Percentiles rank a stretch among this genome's conserved stretches.
Conservation (phyloP, 2,888 invertebrate genomes). For the Linyphia triangularis region DNA sequence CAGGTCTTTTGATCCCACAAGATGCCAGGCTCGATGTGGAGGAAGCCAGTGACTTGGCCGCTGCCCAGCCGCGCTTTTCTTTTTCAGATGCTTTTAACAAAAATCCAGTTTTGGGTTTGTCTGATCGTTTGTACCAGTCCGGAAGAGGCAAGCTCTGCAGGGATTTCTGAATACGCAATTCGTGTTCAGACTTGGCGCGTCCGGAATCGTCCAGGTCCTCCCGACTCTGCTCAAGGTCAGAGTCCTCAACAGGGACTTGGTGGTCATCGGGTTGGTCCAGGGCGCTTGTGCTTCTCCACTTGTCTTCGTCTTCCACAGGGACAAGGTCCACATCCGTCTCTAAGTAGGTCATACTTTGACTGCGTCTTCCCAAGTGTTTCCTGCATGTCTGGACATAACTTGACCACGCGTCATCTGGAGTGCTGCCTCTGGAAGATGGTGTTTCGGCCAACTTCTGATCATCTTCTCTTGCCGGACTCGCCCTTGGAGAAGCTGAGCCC, state of each 20-base stretch:
- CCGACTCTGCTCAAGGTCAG: conserved; percentile 48
- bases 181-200: conserved; percentile 87
- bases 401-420: conserved; percentile 68
- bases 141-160: conserved; percentile 95
- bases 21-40: conserved; percentile 73
- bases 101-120: conserved; percentile 67
- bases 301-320: conserved; percentile 58
- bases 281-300: conserved; percentile 50
- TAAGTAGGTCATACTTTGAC: conserved; percentile 74
- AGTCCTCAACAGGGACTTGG: conserved; percentile 34
- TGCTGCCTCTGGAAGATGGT: conserved; percentile 45
- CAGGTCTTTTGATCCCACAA: conserved; percentile 71
- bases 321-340: conserved; percentile 75
- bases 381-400: conserved; percentile 70
- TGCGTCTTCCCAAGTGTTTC: conserved; percentile 78
- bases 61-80: conserved; percentile 71
- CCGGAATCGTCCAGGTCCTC: conserved; percentile 81
- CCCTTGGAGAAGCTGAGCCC: conserved; percentile 12
- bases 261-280: conserved; percentile 51
- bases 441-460: not conserved
- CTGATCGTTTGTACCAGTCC: conserved; percentile 90
- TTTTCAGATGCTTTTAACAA: conserved; percentile 34
- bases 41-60: conserved; percentile 67
- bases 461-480: conserved; percentile 55
- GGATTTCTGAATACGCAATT: conserved; percentile 94